Evolutionary conservation across 2,113 vertebrate genomes (phyloP), one percentile per base, ranked within the genome.

Genomic region (Ginglymostoma cirratum): DNA sequence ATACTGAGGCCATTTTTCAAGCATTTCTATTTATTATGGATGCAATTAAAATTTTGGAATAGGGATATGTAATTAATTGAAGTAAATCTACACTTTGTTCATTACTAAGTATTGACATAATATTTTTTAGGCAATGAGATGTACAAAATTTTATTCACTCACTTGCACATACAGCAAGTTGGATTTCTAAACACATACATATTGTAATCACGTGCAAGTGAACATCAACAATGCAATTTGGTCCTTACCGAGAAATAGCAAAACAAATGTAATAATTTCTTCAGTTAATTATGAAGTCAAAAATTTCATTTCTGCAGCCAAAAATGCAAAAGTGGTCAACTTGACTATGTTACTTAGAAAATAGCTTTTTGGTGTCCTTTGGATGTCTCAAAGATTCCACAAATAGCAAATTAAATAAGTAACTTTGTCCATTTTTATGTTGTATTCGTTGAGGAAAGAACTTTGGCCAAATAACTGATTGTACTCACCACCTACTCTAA

Each of bases 51-150:
- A 66, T 65, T 30, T 89, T 23, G 52, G 30, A 52, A 67, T 19
- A 94, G 17, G 90, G 90, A 67, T 38, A n/a, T 42, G 8, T 67
- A 94, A n/a, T 94, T 94, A 94, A 67, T 94, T 21, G 38, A 67
- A 94, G 38, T n/a, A 94, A 94, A 94, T 66, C 65, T 94, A 17
- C 19, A 34, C 87, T 61, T 65, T 30, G 17, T 52, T 90, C 30
- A 83, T 90, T 27, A 90, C 87, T 61, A 61, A 34, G 3, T 61
- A 61, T 90, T 61, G 65, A 61, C 52, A 61, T 21, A 65, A 38
- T 38, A 90, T 30, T 90, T 52, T 34, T 61, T 65, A 61, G 52
- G 87, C 87, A 90, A 61, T 61, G 30, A 55, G 30, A 65, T 90
- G 61, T 61, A 0, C 6, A 61, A 61, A 89, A 90, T 90, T 90